Conservation (phyloP, 1,140 invertebrate genomes). For the Saccostrea cuccullata region DNA sequence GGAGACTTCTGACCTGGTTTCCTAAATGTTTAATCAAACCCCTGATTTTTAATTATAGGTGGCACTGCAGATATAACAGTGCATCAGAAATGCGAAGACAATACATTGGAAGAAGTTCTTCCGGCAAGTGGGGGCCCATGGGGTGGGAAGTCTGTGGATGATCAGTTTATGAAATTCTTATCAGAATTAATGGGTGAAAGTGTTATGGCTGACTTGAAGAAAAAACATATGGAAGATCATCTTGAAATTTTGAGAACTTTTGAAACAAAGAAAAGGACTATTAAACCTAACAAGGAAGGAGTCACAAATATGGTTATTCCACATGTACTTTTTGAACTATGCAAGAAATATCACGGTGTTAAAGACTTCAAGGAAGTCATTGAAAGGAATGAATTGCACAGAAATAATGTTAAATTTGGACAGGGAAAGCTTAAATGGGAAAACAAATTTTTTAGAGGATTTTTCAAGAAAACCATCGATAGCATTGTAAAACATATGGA, state of each 20-base stretch:
- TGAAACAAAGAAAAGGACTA: constrained; percentile 55
- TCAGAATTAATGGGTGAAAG: constrained; percentile 43
- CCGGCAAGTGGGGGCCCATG: constrained; percentile 56
- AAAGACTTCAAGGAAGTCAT: not conserved
- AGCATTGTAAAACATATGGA: constrained; percentile 48
- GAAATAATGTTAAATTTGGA: not conserved
- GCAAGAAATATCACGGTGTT: not conserved
- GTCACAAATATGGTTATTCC: constrained; percentile 47
- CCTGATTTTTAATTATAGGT: too few species aligned
- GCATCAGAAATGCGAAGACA: constrained; percentile 48
- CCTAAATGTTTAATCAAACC: too few species aligned
- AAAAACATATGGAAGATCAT: constrained; percentile 53
- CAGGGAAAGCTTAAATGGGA: constrained; percentile 40
- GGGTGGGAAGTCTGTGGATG: constrained; percentile 60
- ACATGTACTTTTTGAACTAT: not conserved
- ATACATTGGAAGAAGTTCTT: constrained; percentile 54
- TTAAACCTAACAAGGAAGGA: constrained; percentile 12
- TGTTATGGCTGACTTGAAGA: constrained; percentile 42
- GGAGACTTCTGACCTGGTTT: too few species aligned
- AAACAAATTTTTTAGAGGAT: constrained; percentile 19
- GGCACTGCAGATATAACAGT: constrained; percentile 63
- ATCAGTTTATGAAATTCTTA: constrained; percentile 51
- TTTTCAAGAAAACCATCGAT: constrained; percentile 44
- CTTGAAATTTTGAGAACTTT: constrained; percentile 49
- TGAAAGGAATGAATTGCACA: constrained; percentile 35